Conservation (phyloP, 2,113 vertebrate genomes). For the Perccottus glenii region DNA sequence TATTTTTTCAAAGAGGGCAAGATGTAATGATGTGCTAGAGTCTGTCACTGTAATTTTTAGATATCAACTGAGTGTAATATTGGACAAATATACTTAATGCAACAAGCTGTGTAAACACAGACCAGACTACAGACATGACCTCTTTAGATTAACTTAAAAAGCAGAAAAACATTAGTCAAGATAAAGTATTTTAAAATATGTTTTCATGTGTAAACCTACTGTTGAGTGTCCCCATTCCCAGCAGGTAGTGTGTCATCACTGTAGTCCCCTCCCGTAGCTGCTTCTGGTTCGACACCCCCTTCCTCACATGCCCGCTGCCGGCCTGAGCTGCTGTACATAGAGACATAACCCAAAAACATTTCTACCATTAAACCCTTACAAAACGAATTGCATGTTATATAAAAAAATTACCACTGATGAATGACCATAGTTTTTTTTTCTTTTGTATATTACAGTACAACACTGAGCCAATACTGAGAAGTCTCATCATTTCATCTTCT, state of each 20-base stretch:
- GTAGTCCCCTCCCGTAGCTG: conserved; percentile 61
- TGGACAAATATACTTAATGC: too few species aligned
- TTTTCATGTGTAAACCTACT: conserved; percentile 58
- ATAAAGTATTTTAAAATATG: neutral
- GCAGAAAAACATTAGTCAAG: too few species aligned
- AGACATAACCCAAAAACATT: conserved; percentile 42
- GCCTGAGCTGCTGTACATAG: conserved; percentile 39
- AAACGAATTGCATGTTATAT: conserved; percentile 34
- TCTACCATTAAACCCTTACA: conserved; percentile 12
- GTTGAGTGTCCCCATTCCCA: conserved; percentile 61
- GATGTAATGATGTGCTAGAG: too few species aligned
- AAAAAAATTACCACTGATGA: conserved; percentile 11
- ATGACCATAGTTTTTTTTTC: conserved; percentile 21
- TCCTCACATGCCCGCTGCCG: conserved; percentile 65
- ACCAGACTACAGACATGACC: too few species aligned
- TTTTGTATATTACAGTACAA: conserved; percentile 21
- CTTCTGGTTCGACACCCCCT: conserved; percentile 67
- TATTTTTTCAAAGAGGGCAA: too few species aligned
- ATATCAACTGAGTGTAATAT: too few species aligned
- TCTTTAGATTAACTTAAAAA: too few species aligned
- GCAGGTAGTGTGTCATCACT: conserved; percentile 65
- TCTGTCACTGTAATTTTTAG: too few species aligned
- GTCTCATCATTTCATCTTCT: conserved; percentile 38
- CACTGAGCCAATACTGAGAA: conserved; percentile 22
- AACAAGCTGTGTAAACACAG: too few species aligned